Evolutionary conservation across 2,888 invertebrate genomes (phyloP).

Genomic region (Calliphora vomitoria): DNA sequence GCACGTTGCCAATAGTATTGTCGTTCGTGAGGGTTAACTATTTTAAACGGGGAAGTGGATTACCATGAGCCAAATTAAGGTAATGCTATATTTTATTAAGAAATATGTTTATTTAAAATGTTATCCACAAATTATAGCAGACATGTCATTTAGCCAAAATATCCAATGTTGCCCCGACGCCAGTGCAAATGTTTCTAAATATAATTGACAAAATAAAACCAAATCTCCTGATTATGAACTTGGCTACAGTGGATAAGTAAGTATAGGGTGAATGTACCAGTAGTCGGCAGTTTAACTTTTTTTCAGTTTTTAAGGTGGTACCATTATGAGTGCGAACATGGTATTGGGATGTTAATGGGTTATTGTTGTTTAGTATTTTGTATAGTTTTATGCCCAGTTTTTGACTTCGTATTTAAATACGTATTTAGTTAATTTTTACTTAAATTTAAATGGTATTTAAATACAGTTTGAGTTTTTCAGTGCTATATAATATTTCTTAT

Average conservation of each 20-base stretch:
- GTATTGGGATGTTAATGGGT: no score
- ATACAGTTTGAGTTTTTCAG: no score
- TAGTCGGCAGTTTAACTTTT: no score
- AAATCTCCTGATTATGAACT: constrained; percentile 77
- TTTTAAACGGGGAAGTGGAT: background rate
- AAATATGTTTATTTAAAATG: background rate
- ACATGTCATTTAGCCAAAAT: constrained; percentile 77
- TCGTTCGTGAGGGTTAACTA: background rate
- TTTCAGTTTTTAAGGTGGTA: no score
- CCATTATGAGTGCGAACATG: no score
- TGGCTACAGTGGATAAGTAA: constrained; percentile 81
- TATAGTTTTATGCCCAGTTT: no score
- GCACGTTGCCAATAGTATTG: background rate
- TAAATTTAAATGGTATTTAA: no score
- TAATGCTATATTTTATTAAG: background rate
- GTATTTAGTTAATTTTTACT: no score
- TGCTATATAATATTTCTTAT: no score
- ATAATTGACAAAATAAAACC: constrained; percentile 73
- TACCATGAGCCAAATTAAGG: constrained; percentile 52
- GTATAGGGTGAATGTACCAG: no score
- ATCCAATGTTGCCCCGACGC: constrained; percentile 75
- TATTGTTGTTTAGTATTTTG: no score
- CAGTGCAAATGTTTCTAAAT: constrained; percentile 78
- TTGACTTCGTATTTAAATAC: no score
- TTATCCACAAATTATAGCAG: constrained; percentile 44